Evolutionary conservation across 2,888 invertebrate genomes (phyloP).

Genomic region (Dicyrtoma fusca): DNA sequence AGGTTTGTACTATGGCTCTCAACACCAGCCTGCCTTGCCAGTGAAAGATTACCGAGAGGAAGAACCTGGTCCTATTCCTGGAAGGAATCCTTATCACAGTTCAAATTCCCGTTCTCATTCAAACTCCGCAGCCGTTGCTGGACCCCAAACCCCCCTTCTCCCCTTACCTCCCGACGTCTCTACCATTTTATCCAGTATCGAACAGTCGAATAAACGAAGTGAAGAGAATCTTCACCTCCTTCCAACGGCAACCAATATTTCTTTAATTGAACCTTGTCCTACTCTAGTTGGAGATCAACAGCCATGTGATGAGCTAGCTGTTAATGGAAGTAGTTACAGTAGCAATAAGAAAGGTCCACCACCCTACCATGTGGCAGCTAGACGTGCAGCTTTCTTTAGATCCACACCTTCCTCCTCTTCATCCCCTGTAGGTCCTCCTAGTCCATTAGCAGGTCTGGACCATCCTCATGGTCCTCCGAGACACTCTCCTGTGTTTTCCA

Average conservation of each 20-base stretch:
- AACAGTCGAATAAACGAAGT: constrained; percentile 4
- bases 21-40: constrained; percentile 18
- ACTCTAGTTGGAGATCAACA: background rate
- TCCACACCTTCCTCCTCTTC: constrained; percentile 23
- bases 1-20: constrained; percentile 4
- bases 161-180: background rate
- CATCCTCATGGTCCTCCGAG: background rate
- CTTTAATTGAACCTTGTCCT: constrained; percentile 18
- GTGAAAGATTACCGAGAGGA: constrained; percentile 15
- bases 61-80: background rate
- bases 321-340: no score
- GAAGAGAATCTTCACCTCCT: constrained; percentile 7
- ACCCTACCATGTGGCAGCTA: constrained; percentile 55
- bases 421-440: constrained; percentile 8
- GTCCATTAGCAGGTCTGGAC: background rate
- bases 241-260: constrained; percentile 15
- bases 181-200: background rate
- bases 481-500: background rate
- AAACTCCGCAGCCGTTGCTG: constrained; percentile 5
- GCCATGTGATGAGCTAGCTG: background rate
- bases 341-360: constrained; percentile 42
- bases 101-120: background rate
- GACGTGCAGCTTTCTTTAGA: constrained; percentile 54
- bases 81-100: background rate
- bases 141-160: constrained; percentile 18